Evolutionary conservation across 1,140 invertebrate genomes (phyloP).

Genomic region (Ceratina japonica): DNA sequence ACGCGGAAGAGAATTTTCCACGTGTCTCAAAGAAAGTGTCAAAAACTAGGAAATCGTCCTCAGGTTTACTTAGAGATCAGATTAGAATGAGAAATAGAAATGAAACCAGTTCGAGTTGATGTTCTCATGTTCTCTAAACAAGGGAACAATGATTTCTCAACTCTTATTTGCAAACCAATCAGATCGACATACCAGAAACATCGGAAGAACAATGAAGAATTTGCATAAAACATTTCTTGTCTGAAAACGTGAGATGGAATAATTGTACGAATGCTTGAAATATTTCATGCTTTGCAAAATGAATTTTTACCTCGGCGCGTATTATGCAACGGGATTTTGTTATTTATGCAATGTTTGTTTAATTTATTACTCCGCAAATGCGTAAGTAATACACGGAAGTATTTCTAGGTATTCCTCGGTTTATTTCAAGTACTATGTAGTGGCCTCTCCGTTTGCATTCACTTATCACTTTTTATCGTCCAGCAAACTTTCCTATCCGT

Average conservation of each 20-base stretch:
- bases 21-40: background rate
- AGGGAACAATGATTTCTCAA: background rate
- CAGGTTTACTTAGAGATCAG: no score
- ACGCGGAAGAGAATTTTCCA: constrained; percentile 12
- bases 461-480: no score
- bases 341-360: background rate
- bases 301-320: background rate
- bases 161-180: background rate
- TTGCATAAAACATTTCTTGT: no score
- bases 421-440: no score
- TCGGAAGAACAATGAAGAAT: background rate
- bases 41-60: background rate
- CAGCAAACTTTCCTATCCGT: no score
- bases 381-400: background rate
- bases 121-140: no score
- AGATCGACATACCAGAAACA: background rate
- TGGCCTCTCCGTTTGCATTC: no score
- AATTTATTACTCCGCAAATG: background rate
- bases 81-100: no score
- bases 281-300: background rate
- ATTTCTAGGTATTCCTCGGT: background rate
- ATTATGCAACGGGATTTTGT: no score
- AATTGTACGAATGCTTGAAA: background rate
- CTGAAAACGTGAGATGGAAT: no score
- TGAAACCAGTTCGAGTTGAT: no score